Evolutionary conservation across 2,113 vertebrate species (phyloP).

Genomic region (Microtus oregoni): DNA sequence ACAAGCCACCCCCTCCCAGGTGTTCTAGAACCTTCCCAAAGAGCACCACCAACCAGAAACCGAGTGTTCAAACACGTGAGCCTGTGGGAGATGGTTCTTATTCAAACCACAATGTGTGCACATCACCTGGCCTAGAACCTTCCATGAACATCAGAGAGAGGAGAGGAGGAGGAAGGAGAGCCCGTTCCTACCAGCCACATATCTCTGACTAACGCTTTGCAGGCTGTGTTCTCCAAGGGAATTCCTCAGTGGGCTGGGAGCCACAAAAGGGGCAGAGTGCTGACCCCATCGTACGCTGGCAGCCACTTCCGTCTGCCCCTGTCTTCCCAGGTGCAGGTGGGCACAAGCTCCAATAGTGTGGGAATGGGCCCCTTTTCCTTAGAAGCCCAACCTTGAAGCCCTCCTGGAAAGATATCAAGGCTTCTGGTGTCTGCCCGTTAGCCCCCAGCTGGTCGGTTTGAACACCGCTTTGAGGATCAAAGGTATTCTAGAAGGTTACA

Average conservation of each 20-base stretch:
- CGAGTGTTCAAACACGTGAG: background rate
- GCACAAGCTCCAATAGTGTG: background rate
- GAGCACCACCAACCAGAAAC: background rate
- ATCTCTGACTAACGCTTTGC: accelerated
- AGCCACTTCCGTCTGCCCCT: background rate
- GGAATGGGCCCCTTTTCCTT: background rate
- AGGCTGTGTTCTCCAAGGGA: too few relatives aligned
- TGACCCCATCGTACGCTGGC: background rate
- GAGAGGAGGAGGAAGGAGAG: background rate
- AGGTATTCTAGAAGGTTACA: conserved; percentile 42
- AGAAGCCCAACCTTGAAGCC: conserved; percentile 24
- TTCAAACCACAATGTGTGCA: background rate
- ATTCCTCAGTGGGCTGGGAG: background rate
- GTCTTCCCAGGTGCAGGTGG: background rate
- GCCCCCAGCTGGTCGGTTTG: conserved; percentile 36
- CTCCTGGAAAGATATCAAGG: background rate
- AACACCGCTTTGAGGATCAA: conserved; percentile 74
- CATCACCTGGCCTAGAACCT: background rate
- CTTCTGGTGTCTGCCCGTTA: conserved; percentile 22
- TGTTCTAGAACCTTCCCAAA: background rate
- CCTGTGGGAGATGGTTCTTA: background rate
- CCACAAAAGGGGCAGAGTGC: accelerated
- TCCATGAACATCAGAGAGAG: background rate
- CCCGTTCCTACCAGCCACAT: background rate
- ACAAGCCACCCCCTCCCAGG: background rate